A percentile compares a stretch with the other conserved stretches of the same genome.
Conservation (phyloP, 2,113 vertebrate species). For the Solea solea region DNA sequence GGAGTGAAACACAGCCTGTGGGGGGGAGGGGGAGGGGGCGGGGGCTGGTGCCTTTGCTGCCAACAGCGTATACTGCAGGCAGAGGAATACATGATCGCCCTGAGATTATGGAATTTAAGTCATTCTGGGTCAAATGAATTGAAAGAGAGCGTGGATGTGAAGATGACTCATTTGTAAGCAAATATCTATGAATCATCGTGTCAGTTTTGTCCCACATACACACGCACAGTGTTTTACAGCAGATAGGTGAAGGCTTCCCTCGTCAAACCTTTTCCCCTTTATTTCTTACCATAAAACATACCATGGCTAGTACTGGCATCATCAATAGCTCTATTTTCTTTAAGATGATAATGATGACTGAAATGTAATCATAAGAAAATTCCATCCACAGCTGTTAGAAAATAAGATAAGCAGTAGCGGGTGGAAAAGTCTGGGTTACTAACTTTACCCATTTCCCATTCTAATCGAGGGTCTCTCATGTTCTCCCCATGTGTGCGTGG, state of each 20-base stretch:
- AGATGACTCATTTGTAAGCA: constrained; percentile 44
- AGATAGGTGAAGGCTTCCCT: background rate
- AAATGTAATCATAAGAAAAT: no score
- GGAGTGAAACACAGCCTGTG: constrained; percentile 32
- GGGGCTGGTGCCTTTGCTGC: constrained; percentile 26
- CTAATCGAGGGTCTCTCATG: no score
- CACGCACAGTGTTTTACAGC: background rate
- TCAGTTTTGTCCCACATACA: constrained; percentile 11
- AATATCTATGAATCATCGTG: constrained; percentile 16
- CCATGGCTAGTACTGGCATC: no score
- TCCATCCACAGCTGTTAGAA: background rate
- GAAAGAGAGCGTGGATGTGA: constrained; percentile 38
- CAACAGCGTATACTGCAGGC: constrained; percentile 48
- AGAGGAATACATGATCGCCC: constrained; percentile 51
- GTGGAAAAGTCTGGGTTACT: no score
- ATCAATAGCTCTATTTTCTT: no score
- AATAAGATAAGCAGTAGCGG: background rate
- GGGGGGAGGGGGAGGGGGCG: background rate
- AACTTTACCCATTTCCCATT: no score
- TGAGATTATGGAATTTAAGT: constrained; percentile 60
- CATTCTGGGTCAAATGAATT: constrained; percentile 62
- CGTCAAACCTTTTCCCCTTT: background rate
- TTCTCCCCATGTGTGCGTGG: no score
- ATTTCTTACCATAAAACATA: constrained; percentile 1
- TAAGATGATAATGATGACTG: no score